Conservation (phyloP, 1,140 invertebrate species). For the Drosophila sproati region DNA sequence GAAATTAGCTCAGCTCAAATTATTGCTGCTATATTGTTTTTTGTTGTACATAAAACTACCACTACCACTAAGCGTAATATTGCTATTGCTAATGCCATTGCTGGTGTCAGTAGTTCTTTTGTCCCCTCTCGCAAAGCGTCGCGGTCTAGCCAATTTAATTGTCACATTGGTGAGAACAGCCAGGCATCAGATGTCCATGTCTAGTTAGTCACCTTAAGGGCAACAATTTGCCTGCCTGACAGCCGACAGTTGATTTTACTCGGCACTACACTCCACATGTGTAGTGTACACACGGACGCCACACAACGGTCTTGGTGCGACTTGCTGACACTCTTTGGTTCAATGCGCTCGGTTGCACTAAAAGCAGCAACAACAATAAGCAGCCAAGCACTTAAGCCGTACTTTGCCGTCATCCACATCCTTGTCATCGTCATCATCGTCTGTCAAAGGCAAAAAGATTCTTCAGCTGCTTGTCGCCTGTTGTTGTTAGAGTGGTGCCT, state of each 20-base stretch:
- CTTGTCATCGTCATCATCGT: slow-evolving; percentile 38
- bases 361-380: slow-evolving; percentile 24
- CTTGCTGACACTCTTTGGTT: slow-evolving; percentile 31
- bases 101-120: background rate
- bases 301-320: slow-evolving; percentile 5
- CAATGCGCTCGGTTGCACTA: slow-evolving; percentile 48
- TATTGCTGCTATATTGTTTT: too few relatives aligned
- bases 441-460: slow-evolving; percentile 50
- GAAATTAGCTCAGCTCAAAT: too few relatives aligned
- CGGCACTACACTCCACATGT: slow-evolving; percentile 1
- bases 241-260: slow-evolving; percentile 45
- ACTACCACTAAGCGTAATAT: too few relatives aligned
- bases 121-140: background rate
- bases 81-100: slow-evolving; percentile 11
- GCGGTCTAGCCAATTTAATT: slow-evolving; percentile 63
- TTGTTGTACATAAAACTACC: too few relatives aligned
- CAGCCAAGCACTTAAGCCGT: slow-evolving; percentile 44
- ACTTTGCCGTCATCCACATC: slow-evolving; percentile 53
- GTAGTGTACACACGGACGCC: background rate
- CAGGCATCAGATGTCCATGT: slow-evolving; percentile 34
- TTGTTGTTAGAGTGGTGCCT: slow-evolving; percentile 34
- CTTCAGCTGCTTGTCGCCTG: slow-evolving; percentile 10
- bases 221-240: slow-evolving; percentile 63
- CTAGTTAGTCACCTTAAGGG: slow-evolving; percentile 74
- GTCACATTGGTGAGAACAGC: slow-evolving; percentile 58